Conservation (phyloP, 2,797 vertebrate species). For the Cirrhinus molitorella region DNA sequence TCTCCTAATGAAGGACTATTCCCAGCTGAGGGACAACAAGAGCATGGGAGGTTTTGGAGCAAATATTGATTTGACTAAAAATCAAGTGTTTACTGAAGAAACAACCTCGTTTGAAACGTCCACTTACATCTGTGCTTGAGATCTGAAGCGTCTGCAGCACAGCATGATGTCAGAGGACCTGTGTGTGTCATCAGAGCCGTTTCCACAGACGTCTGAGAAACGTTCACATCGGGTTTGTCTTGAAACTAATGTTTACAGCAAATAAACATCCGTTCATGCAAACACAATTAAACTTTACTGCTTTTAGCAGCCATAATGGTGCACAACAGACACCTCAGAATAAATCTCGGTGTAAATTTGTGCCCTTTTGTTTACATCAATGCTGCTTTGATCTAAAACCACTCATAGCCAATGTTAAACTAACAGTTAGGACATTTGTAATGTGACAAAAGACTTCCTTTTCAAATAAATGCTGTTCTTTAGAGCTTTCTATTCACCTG, state of each 20-base stretch:
- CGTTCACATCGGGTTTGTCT: not conserved
- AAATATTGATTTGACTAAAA: not conserved
- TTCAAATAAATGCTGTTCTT: not conserved
- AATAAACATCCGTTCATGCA: not conserved
- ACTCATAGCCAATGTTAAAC: too few species aligned
- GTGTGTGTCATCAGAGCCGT: too few species aligned
- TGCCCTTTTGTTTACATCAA: not conserved
- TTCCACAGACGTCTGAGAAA: not conserved
- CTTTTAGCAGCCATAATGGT: not conserved
- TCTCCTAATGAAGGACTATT: not conserved
- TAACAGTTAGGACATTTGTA: not conserved
- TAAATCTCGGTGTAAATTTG: not conserved
- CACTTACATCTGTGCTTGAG: not conserved
- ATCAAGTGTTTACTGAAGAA: conserved; percentile 2
- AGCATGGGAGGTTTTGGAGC: not conserved
- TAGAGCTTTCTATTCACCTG: not conserved
- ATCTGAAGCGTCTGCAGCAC: not conserved
- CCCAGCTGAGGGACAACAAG: not conserved
- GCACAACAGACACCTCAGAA: not conserved
- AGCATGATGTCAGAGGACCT: not conserved
- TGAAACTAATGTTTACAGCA: not conserved
- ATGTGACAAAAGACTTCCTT: not conserved
- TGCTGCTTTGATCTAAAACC: not conserved
- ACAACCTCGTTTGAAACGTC: not conserved
- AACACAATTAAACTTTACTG: not conserved